Conservation (phyloP, 2,888 invertebrate genomes). For the Lepeophtheirus nordmannii region DNA sequence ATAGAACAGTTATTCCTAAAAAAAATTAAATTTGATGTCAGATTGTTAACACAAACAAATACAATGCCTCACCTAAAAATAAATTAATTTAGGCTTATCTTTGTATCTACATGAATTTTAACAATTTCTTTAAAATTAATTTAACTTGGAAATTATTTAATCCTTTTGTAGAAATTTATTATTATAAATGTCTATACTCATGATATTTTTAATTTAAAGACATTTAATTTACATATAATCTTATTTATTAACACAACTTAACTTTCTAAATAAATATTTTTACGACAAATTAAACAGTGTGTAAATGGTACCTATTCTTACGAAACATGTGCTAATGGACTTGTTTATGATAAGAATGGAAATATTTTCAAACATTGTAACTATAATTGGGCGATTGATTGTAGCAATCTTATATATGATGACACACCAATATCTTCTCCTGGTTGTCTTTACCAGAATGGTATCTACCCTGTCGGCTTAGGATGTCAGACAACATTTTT, state of each 20-base stretch:
- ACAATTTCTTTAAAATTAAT: too few relatives aligned
- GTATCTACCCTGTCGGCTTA: constrained; percentile 55
- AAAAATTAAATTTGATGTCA: too few relatives aligned
- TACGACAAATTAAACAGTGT: background rate
- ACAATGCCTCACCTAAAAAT: too few relatives aligned
- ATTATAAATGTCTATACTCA: background rate
- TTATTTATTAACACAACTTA: background rate
- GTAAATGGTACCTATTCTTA: constrained; percentile 49
- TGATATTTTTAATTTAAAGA: background rate
- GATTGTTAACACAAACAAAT: too few relatives aligned
- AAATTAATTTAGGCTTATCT: too few relatives aligned
- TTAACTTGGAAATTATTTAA: too few relatives aligned
- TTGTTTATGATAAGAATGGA: constrained; percentile 66
- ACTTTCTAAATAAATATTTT: background rate
- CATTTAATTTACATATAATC: background rate
- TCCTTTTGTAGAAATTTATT: background rate
- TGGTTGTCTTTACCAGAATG: constrained; percentile 62
- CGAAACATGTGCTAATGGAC: constrained; percentile 77
- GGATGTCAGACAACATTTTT: constrained; percentile 70
- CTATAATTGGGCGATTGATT: constrained; percentile 80
- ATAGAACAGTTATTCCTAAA: too few relatives aligned
- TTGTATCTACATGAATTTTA: too few relatives aligned
- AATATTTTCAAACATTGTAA: constrained; percentile 79
- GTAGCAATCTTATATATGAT: constrained; percentile 60
- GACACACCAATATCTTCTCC: constrained; percentile 53